Base-by-base conservation (phyloP, 2,113 vertebrate genomes). In the Cyanoderma ruficeps region DNA sequence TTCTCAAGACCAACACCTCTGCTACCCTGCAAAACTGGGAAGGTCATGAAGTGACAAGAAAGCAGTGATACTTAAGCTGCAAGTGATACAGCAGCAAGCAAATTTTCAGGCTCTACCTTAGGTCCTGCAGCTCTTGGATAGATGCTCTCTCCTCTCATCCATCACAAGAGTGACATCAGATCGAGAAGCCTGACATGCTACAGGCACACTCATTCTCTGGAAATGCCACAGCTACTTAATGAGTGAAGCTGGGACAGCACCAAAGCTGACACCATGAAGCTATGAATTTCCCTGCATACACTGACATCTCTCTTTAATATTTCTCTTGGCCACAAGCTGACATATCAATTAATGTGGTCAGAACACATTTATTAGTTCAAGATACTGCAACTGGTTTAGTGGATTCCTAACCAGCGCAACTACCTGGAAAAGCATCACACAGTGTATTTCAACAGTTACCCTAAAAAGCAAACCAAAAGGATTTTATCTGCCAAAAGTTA, bases 191-290 rank as follows among this genome's bases (percentile, higher is more conserved):
- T 65, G 75, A 94, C 87, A 37, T 2, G 21, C 89, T n/a, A 94
- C 42, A 91, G 76, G 83, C 90, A 94, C 87, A 88, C 74, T 96
- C 91, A 89, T 97, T 97, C 96, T 97, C 74, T 97, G 97, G 96
- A 98, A 98, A 98, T 98, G 97, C 96, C 97, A 95, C 83, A 13
- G 80, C 89, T 46, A 56, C 83, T 87, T 89, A 90, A 95, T 50
- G 57, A 89, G 89, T 7, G 39, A 94, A 90, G 93, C 20, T 94
- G 91, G 97, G 98, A 97, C 94, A 96, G 97, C 91, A 97, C 96
- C 97, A 94, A 59, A 70, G 56, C 77, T 55, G 55, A 94, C 92
- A 97, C 93, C 83, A 55, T 4, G 4, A 90, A 97, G 89, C 65
- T 74, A 94, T 16, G 9, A 96, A 97, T 98, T 97, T 98, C 97